Percentiles rank a stretch among this genome's conserved stretches.
phyloP scores from a whole-genome alignment of 2,113 vertebrate genomes.

The Oreochromis spilurus region DNA sequence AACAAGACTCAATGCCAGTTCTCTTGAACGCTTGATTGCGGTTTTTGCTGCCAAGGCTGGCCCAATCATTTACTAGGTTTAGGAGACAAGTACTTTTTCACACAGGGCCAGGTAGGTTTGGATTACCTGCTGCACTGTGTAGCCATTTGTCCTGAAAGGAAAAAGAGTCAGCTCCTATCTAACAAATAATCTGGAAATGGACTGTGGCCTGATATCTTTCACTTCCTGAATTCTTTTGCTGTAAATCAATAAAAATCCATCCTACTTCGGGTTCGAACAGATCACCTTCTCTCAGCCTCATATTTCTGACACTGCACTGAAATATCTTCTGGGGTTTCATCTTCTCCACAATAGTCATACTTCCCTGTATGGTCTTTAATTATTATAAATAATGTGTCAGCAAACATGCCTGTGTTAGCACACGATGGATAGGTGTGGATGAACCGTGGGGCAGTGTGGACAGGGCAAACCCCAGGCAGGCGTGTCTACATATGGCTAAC shows the following conservation, averaged over 20 bases:
- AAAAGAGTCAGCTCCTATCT: not conserved
- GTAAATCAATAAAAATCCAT: not conserved
- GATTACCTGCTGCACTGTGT: not conserved
- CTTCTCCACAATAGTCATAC: not conserved
- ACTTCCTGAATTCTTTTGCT: not conserved
- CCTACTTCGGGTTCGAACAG: not conserved
- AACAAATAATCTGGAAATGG: not conserved
- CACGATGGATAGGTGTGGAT: not conserved
- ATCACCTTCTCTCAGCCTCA: not conserved
- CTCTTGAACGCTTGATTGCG: not conserved
- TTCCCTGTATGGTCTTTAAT: not conserved
- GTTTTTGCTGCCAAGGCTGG: not conserved
- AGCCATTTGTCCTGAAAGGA: not conserved
- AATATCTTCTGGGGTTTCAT: fast-evolving
- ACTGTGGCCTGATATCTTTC: not conserved
- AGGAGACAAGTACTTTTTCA: not conserved
- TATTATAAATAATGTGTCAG: not conserved
- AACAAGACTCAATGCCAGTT: not conserved
- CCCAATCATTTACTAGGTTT: not conserved
- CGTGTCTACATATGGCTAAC: not conserved
- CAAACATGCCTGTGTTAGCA: not conserved
- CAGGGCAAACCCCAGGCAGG: not conserved
- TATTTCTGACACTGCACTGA: not conserved
- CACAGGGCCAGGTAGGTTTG: not conserved
- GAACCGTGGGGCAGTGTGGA: not conserved